These are phyloP conservation scores for Platycnemis pennipes DNA, from an alignment of 2,888 invertebrate genomes.

Conservation along the genomic window DNA sequence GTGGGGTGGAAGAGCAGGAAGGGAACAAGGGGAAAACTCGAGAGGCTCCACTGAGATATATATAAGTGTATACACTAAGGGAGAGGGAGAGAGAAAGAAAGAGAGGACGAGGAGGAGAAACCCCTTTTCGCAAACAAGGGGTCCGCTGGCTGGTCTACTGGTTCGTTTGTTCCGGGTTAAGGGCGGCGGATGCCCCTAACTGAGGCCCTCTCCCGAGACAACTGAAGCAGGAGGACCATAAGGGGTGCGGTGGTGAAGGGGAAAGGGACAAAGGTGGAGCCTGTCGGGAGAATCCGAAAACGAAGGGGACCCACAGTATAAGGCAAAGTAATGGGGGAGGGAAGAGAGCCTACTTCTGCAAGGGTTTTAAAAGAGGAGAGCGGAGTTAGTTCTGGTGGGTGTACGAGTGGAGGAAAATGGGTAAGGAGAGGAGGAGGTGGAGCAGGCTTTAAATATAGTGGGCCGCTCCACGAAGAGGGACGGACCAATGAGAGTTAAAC, in stretches of 20 bases:
- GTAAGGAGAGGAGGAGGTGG: not conserved
- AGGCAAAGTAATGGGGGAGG: not conserved
- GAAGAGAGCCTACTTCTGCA: not conserved
- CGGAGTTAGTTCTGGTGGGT: not conserved
- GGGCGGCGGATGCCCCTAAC: conserved; percentile 21
- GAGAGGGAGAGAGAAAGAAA: not conserved
- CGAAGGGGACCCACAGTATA: not conserved
- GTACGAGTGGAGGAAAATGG: not conserved
- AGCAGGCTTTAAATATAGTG: not conserved
- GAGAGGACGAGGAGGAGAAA: not conserved
- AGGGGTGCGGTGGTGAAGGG: not conserved
- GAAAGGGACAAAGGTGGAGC: too few species aligned
- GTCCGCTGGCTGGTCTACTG: not conserved
- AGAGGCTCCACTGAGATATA: too few species aligned
- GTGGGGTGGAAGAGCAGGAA: not conserved
- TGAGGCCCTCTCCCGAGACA: not conserved
- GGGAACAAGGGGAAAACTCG: not conserved
- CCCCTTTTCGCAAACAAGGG: conserved; percentile 29
- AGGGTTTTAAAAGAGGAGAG: not conserved
- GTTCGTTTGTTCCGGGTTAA: conserved; percentile 34
- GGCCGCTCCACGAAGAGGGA: not conserved
- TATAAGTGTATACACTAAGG: too few species aligned
- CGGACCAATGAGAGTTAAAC: conserved; percentile 55
- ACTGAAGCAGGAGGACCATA: not conserved
- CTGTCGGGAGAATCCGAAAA: not conserved